These are phyloP conservation scores for Strigamia maritima DNA, from an alignment of 2,888 invertebrate genomes.

Conservation along the genomic window DNA sequence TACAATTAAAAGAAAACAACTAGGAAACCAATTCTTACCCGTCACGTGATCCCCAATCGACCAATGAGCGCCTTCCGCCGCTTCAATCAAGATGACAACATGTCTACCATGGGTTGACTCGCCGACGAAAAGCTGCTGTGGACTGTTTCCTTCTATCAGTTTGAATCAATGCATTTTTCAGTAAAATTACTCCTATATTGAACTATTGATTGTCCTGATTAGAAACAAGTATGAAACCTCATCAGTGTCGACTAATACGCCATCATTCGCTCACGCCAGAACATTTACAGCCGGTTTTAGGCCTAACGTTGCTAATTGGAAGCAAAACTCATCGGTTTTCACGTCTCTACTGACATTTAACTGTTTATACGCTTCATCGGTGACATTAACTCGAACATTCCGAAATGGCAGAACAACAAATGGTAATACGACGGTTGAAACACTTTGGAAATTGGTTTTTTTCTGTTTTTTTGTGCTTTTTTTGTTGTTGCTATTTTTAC, in stretches of 20 bases:
- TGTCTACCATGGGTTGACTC: conserved; percentile 29
- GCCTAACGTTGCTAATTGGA: conserved; percentile 26
- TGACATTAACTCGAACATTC: not conserved
- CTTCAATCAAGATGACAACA: conserved; percentile 26
- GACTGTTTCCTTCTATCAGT: conserved; percentile 5
- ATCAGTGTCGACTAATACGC: not conserved
- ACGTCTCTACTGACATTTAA: conserved; percentile 21
- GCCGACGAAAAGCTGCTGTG: conserved; percentile 15
- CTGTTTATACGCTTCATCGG: not conserved
- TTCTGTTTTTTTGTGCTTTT: not conserved
- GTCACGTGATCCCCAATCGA: not conserved
- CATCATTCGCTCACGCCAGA: not conserved
- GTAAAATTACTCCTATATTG: not conserved
- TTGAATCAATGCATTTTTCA: conserved; percentile 26
- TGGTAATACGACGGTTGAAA: not conserved
- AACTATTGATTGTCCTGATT: conserved; percentile 1
- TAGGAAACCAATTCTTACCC: not conserved
- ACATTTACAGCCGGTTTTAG: conserved; percentile 30
- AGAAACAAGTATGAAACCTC: conserved; percentile 18
- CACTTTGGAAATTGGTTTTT: not conserved
- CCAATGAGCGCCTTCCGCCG: not conserved
- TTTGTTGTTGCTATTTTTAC: no score
- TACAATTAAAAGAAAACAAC: not conserved
- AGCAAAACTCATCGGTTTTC: conserved; percentile 1
- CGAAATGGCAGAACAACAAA: conserved; percentile 26